Percentiles rank a stretch among this genome's conserved stretches.
Evolutionary conservation across 2,113 vertebrate genomes (phyloP).

Genomic region (Leucoraja erinaceus): DNA sequence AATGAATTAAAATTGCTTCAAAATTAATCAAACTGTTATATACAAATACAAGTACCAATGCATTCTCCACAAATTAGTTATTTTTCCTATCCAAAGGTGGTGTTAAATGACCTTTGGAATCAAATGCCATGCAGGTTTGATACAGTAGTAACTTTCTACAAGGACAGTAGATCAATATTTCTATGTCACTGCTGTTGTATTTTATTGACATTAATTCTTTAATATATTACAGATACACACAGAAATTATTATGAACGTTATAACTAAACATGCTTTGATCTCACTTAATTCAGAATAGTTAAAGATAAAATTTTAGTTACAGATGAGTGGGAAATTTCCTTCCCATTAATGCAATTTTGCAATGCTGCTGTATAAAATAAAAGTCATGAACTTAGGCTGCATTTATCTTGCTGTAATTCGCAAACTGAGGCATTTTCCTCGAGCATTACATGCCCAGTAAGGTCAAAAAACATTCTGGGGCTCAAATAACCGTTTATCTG

Average conservation of each 20-base stretch:
- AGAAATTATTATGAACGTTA: background rate
- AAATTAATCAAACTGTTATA: too few species aligned
- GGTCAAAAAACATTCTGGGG: background rate
- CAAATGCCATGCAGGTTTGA: background rate
- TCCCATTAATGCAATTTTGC: background rate
- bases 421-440: background rate
- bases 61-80: background rate
- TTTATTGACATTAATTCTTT: background rate
- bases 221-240: background rate
- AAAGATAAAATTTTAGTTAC: background rate
- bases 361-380: background rate
- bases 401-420: background rate
- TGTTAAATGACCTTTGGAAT: constrained; percentile 4
- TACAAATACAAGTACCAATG: background rate
- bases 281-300: background rate
- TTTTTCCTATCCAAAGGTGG: background rate
- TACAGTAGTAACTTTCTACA: background rate
- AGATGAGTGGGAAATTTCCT: background rate
- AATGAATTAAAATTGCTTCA: background rate
- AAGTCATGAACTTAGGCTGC: background rate
- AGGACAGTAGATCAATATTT: constrained; percentile 14
- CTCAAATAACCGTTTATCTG: background rate
- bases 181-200: background rate
- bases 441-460: background rate
- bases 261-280: background rate